Conservation (phyloP, 2,888 invertebrate species). For the Diplazon laetatorius region DNA sequence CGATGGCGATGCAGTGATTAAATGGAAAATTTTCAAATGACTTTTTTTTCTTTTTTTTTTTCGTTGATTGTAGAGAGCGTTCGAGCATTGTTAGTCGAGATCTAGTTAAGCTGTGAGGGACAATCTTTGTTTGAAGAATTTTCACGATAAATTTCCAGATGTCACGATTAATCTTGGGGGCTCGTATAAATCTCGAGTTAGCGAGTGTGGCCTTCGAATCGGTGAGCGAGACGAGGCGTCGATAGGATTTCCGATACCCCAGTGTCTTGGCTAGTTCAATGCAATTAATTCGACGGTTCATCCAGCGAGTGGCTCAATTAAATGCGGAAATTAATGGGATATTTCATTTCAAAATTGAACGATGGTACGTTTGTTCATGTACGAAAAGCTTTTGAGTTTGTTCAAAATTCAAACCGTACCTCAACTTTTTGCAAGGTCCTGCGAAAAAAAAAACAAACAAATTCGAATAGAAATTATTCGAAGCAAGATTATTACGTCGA, state of each 20-base stretch:
- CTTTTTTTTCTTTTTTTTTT: constrained; percentile 11
- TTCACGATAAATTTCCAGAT: constrained; percentile 8
- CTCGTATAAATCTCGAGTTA: constrained; percentile 14
- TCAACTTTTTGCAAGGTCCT: not conserved
- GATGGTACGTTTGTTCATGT: not conserved
- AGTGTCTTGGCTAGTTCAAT: constrained; percentile 16
- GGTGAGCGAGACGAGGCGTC: not conserved
- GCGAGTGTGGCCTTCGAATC: constrained; percentile 7
- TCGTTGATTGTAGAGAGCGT: not conserved
- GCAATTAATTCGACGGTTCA: constrained; percentile 5
- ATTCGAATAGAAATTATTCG: constrained; percentile 30
- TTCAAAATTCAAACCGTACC: not conserved
- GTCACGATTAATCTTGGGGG: constrained; percentile 5
- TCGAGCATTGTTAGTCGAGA: not conserved
- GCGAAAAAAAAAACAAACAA: not conserved
- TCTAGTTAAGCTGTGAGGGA: not conserved
- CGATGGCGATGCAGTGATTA: not conserved
- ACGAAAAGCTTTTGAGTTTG: not conserved
- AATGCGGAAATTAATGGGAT: constrained; percentile 22
- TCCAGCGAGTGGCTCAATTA: constrained; percentile 11
- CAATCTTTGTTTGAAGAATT: not conserved
- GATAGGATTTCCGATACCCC: not conserved
- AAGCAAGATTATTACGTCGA: constrained; percentile 17
- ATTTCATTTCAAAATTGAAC: not conserved
- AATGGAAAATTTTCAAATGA: not conserved